These are phyloP conservation scores for Medauroidea extradentata DNA, from an alignment of 1,140 invertebrate species.

Conservation along the genomic window DNA sequence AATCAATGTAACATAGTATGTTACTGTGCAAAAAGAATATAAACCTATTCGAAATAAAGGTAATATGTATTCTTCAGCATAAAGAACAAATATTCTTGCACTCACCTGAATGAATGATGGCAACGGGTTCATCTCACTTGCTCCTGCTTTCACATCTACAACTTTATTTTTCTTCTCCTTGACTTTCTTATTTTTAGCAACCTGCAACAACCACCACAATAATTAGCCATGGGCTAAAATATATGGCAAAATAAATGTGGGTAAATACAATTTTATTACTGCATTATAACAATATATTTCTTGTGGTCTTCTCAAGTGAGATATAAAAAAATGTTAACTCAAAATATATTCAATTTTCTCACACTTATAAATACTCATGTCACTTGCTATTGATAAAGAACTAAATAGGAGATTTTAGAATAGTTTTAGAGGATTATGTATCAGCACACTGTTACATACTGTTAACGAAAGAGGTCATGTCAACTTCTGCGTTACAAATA, in stretches of 20 bases:
- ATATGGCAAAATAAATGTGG: not conserved
- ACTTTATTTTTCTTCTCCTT: slow-evolving; percentile 50
- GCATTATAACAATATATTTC: too few species aligned
- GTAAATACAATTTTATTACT: too few species aligned
- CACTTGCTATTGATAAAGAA: too few species aligned
- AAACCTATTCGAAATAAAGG: too few species aligned
- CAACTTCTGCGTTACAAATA: too few species aligned
- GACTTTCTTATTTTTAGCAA: slow-evolving; percentile 52
- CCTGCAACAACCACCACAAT: slow-evolving; percentile 14
- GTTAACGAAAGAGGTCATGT: too few species aligned
- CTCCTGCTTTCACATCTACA: slow-evolving; percentile 37
- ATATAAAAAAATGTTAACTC: not conserved
- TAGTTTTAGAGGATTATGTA: too few species aligned
- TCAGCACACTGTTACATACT: not conserved
- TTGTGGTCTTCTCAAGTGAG: not conserved
- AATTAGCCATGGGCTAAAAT: not conserved
- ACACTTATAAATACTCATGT: not conserved
- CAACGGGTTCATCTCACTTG: slow-evolving; percentile 68
- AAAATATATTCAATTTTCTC: not conserved
- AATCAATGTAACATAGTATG: too few species aligned
- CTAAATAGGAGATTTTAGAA: too few species aligned
- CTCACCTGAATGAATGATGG: slow-evolving; percentile 66
- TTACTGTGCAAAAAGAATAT: too few species aligned
- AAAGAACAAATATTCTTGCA: not conserved
- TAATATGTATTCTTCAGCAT: too few species aligned